Conservation (phyloP, 2,888 invertebrate genomes). For the Apodemia mormo region DNA sequence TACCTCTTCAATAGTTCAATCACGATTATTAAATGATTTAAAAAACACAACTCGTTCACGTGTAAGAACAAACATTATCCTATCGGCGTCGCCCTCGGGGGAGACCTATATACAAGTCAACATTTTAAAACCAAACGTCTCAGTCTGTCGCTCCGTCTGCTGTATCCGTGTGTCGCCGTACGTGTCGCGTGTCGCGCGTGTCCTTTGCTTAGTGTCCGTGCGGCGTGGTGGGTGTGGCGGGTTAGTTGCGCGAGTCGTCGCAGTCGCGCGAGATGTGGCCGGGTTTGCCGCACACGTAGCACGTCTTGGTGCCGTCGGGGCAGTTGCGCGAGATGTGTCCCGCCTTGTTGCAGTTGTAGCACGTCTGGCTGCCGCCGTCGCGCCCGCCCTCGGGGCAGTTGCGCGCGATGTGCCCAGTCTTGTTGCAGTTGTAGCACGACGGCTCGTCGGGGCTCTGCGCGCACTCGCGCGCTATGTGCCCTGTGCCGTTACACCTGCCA, state of each 20-base stretch:
- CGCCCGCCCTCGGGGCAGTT: slow-evolving; percentile 89
- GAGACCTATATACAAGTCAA: slow-evolving; percentile 77
- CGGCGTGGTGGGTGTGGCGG: slow-evolving; percentile 47
- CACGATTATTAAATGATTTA: slow-evolving; percentile 81
- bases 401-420: slow-evolving; percentile 95
- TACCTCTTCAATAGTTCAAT: slow-evolving; percentile 79
- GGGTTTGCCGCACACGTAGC: slow-evolving; percentile 95
- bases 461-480: slow-evolving; percentile 96
- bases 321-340: slow-evolving; percentile 95
- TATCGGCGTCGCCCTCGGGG: slow-evolving; percentile 53
- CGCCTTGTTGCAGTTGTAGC: slow-evolving; percentile 97
- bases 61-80: slow-evolving; percentile 79
- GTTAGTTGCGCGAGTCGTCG: slow-evolving; percentile 87
- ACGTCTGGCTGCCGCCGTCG: slow-evolving; percentile 87
- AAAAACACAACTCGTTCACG: slow-evolving; percentile 78
- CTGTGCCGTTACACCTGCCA: slow-evolving; percentile 77
- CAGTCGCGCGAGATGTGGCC: slow-evolving; percentile 96
- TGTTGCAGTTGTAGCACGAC: slow-evolving; percentile 97
- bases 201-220: slow-evolving; percentile 81
- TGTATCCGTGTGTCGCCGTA: slow-evolving; percentile 73
- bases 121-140: slow-evolving; percentile 70
- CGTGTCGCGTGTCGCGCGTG: slow-evolving; percentile 69
- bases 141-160: slow-evolving; percentile 57
- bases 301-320: slow-evolving; percentile 93
- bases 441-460: slow-evolving; percentile 87